A percentile compares a stretch with the other conserved stretches of the same genome.
Conservation (phyloP, 2,888 invertebrate genomes). For the Pandemis cinnamomeana region DNA sequence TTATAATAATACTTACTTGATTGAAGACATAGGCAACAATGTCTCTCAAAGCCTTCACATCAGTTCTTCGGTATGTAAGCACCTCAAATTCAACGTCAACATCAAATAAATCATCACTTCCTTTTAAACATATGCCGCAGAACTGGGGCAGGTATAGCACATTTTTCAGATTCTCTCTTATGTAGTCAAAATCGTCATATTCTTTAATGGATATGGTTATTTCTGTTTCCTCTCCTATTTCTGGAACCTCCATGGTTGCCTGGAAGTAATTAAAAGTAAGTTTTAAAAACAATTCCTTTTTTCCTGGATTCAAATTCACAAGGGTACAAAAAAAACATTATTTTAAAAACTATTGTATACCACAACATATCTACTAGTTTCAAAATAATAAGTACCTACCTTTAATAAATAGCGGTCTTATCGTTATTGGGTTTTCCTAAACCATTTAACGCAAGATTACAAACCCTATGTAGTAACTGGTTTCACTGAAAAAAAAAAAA, state of each 20-base stretch:
- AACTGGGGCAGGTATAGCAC: conserved; percentile 52
- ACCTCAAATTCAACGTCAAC: conserved; percentile 54
- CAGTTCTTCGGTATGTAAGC: conserved; percentile 48
- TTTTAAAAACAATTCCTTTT: not conserved
- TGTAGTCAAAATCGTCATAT: conserved; percentile 30
- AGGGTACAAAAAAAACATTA: too few species aligned
- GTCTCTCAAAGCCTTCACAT: conserved; percentile 53
- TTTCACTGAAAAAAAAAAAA: too few species aligned
- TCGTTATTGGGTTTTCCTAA: too few species aligned
- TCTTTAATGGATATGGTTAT: conserved; percentile 20
- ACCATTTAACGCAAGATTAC: too few species aligned
- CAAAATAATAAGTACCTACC: too few species aligned
- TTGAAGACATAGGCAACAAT: conserved; percentile 59
- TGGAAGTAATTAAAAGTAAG: not conserved
- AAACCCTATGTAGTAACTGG: too few species aligned
- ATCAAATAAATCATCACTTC: conserved; percentile 48
- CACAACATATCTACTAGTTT: too few species aligned
- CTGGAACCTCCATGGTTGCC: conserved; percentile 2
- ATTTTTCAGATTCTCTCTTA: conserved; percentile 53
- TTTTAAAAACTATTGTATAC: too few species aligned
- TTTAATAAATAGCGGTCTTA: too few species aligned
- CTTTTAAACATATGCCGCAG: conserved; percentile 59
- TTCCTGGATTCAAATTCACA: too few species aligned
- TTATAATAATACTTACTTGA: conserved; percentile 54
- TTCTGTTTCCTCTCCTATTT: conserved; percentile 7